Evolutionary conservation across 2,113 vertebrate genomes (phyloP), one percentile per base, ranked within the genome.

Genomic region (Mus pahari): DNA sequence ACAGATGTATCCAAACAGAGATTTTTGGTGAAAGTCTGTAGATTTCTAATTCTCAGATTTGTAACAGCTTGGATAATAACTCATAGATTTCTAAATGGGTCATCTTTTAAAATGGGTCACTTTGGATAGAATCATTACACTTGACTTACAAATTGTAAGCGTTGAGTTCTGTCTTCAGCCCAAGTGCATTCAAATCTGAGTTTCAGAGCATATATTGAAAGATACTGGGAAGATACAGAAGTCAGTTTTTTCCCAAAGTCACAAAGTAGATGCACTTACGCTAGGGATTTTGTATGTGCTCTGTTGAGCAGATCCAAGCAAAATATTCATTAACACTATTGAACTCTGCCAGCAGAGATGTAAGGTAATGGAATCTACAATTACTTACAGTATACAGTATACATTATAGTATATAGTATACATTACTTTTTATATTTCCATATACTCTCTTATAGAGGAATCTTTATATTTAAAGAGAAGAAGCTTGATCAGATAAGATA

Each of bases 21-120:
- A 81, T 7, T 68, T 95, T 50, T 96, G 86, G 68, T n/a, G 71
- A 90, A 97, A 92, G 58, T n/a, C 79, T 75, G 45, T 88, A 91
- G 81, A 48, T 93, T 93, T 92, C 79, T 87, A 93, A 82, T 92
- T 96, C 60, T 96, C 48, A 97, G 94, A 97, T 97, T 87, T 97
- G 87, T 93, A 94, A 91, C 94, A 90, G 84, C 81, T 96, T 94
- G 93, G 93, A 78, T 97, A 86, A 53, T 82, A 97, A 95, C 95
- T 96, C 93, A 78, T 55, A 93, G 94, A 84, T 88, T 97, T 97
- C 71, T 53, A 98, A 98, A 94, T 97, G 95, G 96, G 97, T 98
- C 97, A 97, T 94, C 86, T 96, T 96, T 97, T 84, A 62, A 98
- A 97, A 95, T 96, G 96, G 97, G 97, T 97, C 95, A 97, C 92